Percentiles rank a stretch among this genome's conserved stretches.
phyloP scores from a whole-genome alignment of 2,797 vertebrate genomes.

The Darevskia mixta region DNA sequence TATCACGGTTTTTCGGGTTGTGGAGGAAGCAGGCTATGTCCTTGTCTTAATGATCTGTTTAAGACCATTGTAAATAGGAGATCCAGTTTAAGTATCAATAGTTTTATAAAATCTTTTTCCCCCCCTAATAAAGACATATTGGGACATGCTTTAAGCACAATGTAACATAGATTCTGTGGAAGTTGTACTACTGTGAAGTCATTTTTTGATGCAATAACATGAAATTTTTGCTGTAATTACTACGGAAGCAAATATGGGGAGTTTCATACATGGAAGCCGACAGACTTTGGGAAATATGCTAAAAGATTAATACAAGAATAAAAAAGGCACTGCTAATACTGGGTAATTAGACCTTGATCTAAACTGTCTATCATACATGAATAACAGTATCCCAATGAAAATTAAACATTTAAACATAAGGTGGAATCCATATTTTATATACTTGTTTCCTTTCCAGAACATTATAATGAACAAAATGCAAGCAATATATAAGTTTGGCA shows the following conservation, averaged over 20 bases:
- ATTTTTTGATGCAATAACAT: neutral
- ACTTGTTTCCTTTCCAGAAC: constrained; percentile 13
- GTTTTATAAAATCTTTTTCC: neutral
- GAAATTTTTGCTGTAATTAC: neutral
- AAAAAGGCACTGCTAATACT: neutral
- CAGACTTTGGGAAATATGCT: neutral
- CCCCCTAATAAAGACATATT: neutral
- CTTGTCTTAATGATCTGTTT: neutral
- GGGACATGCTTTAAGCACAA: neutral
- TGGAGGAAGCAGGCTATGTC: neutral
- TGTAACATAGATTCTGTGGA: neutral
- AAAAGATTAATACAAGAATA: constrained; percentile 25
- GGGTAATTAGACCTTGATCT: constrained; percentile 15
- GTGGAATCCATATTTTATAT: neutral
- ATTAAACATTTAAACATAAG: constrained; percentile 17
- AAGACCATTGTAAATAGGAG: neutral
- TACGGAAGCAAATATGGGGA: neutral
- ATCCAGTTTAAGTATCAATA: neutral
- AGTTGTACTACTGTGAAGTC: constrained; percentile 4
- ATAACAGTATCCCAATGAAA: neutral
- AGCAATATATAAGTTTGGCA: constrained; percentile 46
- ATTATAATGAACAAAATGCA: constrained; percentile 36
- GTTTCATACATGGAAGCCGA: neutral
- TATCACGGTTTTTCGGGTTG: neutral
- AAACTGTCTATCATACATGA: neutral